Evolutionary conservation across 2,797 vertebrate species (phyloP).

Genomic region (Manis crassicaudata): DNA sequence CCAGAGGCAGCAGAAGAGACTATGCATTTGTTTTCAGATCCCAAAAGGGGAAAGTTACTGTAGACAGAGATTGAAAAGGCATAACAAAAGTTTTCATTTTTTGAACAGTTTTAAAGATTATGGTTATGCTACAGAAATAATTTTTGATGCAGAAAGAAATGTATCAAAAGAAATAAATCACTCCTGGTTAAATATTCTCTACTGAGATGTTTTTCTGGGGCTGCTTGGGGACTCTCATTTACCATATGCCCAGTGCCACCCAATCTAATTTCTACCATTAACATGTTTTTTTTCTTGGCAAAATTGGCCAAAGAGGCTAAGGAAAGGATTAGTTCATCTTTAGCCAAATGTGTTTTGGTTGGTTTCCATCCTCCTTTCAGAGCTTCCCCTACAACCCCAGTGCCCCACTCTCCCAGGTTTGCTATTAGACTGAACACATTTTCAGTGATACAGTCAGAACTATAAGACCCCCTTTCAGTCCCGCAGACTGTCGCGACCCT

Average conservation of each 20-base stretch:
- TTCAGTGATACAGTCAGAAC: conserved; percentile 66
- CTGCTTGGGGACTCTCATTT: background rate
- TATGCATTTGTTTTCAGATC: background rate
- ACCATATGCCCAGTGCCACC: background rate
- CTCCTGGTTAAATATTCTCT: background rate
- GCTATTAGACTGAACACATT: conserved; percentile 18
- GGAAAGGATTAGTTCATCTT: conserved; percentile 72
- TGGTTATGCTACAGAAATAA: background rate
- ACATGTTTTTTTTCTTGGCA: conserved; percentile 26
- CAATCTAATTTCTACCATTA: background rate
- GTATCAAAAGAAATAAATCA: background rate
- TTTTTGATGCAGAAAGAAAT: background rate
- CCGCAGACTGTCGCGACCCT: too few species aligned
- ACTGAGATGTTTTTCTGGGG: background rate
- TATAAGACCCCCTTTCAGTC: background rate
- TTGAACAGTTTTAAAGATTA: background rate
- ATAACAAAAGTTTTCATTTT: background rate
- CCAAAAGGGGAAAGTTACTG: background rate
- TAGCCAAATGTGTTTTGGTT: conserved; percentile 57
- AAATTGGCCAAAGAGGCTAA: conserved; percentile 58
- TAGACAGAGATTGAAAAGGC: background rate
- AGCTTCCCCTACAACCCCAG: conserved; percentile 55
- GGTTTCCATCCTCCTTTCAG: conserved; percentile 18
- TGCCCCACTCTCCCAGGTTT: conserved; percentile 10
- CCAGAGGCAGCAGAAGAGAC: background rate